These are phyloP conservation scores for Mayetiola destructor DNA, from an alignment of 2,888 invertebrate genomes.

Conservation along the genomic window DNA sequence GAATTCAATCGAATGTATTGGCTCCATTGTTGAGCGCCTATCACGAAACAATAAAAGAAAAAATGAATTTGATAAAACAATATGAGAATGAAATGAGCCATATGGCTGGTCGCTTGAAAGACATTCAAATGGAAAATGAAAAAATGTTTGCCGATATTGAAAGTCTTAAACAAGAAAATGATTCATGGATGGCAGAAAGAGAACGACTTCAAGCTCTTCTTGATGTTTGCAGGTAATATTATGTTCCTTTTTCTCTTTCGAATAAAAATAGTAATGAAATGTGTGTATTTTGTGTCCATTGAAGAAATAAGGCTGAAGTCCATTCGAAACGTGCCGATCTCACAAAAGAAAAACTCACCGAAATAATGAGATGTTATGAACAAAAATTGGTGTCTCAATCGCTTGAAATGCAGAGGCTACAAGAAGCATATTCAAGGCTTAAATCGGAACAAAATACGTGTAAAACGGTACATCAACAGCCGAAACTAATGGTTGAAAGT, in stretches of 20 bases:
- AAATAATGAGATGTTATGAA: constrained; percentile 58
- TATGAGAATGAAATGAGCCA: constrained; percentile 56
- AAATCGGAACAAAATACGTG: constrained; percentile 29
- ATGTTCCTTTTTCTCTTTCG: neutral
- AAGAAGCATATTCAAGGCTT: constrained; percentile 31
- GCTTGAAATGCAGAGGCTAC: constrained; percentile 32
- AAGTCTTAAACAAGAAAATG: constrained; percentile 35
- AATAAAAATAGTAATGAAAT: neutral
- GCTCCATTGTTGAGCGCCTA: constrained; percentile 63
- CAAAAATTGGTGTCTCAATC: constrained; percentile 44
- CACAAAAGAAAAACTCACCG: constrained; percentile 57
- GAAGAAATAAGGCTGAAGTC: constrained; percentile 29
- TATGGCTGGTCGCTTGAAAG: constrained; percentile 56
- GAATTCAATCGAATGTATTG: constrained; percentile 29
- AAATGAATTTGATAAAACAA: constrained; percentile 52
- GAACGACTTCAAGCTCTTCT: constrained; percentile 31
- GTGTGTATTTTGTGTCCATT: neutral
- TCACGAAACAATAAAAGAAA: constrained; percentile 61
- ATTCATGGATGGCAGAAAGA: constrained; percentile 33
- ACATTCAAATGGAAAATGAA: constrained; percentile 56
- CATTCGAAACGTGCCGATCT: constrained; percentile 48
- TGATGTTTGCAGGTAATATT: constrained; percentile 24
- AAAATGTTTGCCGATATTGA: constrained; percentile 40
- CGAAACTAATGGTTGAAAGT: constrained; percentile 39
- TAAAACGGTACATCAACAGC: constrained; percentile 24